Evolutionary conservation across 2,797 vertebrate species (phyloP).

Genomic region (Rhynchotus rufescens): DNA sequence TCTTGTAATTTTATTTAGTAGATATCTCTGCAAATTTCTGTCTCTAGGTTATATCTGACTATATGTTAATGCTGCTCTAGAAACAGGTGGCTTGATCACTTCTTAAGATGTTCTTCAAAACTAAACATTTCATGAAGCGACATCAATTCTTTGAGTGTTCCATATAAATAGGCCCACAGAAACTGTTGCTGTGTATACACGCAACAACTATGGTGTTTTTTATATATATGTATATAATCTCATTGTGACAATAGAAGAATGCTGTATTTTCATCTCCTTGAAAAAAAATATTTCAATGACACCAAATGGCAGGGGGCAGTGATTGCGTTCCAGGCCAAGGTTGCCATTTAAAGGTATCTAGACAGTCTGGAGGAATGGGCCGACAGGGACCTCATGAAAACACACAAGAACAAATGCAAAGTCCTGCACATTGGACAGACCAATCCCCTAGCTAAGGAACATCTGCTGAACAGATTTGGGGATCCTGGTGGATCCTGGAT

Average conservation of each 20-base stretch:
- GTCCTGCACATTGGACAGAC: background rate
- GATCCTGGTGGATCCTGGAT: too few relatives aligned
- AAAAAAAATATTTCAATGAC: background rate
- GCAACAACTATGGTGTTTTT: too few relatives aligned
- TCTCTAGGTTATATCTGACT: background rate
- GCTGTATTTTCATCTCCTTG: fast-evolving
- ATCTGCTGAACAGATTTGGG: background rate
- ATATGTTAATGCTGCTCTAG: background rate
- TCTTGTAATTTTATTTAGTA: background rate
- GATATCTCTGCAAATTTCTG: background rate
- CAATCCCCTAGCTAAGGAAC: background rate
- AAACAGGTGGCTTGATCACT: background rate
- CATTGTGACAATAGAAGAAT: background rate
- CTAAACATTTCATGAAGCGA: background rate
- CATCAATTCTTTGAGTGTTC: background rate
- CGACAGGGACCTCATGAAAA: background rate
- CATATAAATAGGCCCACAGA: background rate
- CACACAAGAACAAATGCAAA: background rate
- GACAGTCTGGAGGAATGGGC: background rate
- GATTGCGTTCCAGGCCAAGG: background rate
- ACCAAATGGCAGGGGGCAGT: too few relatives aligned
- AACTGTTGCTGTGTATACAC: too few relatives aligned
- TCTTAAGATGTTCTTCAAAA: background rate
- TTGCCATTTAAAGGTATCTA: background rate
- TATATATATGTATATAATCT: too few relatives aligned